phyloP scores from a whole-genome alignment of 2,888 invertebrate genomes.

The Bimastos eiseni region DNA sequence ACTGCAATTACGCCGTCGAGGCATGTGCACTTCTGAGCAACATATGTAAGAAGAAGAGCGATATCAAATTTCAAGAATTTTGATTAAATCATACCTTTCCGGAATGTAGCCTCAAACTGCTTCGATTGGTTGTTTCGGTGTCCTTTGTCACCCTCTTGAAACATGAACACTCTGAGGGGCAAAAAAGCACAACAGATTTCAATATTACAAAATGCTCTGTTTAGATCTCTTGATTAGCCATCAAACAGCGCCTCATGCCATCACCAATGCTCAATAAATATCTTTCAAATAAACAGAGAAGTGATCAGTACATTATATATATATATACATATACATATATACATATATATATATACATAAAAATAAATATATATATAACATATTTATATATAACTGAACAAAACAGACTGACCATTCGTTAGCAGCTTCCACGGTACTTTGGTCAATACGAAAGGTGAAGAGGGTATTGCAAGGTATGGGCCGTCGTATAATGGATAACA shows the following conservation, averaged over 20 bases:
- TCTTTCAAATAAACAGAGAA: background rate
- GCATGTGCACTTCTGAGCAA: too few species aligned
- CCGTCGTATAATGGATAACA: too few species aligned
- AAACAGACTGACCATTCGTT: background rate
- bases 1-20: too few species aligned
- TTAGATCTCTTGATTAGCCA: background rate
- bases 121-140: constrained; percentile 48
- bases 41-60: too few species aligned
- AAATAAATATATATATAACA: too few species aligned
- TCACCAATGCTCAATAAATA: background rate
- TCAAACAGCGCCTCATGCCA: background rate
- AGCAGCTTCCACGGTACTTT: background rate
- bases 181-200: background rate
- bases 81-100: constrained; percentile 46
- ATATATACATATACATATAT: too few species aligned
- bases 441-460: background rate
- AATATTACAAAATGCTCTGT: background rate
- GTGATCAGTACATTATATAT: too few species aligned
- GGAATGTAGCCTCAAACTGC: constrained; percentile 64
- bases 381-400: background rate
- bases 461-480: background rate
- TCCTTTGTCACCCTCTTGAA: constrained; percentile 76
- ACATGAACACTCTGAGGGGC: constrained; percentile 73
- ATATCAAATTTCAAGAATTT: too few species aligned
- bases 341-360: too few species aligned